Evolutionary conservation across 2,797 vertebrate species (phyloP).

Genomic region (Erethizon dorsatum): DNA sequence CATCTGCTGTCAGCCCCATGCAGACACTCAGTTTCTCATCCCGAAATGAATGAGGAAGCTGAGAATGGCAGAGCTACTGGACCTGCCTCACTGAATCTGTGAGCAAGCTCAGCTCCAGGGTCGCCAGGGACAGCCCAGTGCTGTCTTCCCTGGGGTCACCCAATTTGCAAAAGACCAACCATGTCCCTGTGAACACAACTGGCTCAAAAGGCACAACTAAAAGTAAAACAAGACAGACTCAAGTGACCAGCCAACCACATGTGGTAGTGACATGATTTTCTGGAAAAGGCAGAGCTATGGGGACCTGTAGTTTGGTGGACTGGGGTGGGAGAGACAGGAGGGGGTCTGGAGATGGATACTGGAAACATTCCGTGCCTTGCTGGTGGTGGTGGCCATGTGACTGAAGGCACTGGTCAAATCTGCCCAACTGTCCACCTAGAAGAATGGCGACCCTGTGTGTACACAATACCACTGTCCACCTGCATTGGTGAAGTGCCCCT

Average conservation of each 20-base stretch:
- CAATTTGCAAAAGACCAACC: rapidly evolving
- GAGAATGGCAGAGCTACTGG: neutral
- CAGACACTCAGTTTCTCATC: neutral
- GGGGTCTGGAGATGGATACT: rapidly evolving
- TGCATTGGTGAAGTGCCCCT: neutral
- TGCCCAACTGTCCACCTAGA: neutral
- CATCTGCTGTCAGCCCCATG: rapidly evolving
- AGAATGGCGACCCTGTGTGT: rapidly evolving
- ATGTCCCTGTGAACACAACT: rapidly evolving
- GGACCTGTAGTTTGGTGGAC: rapidly evolving
- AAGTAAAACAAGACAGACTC: neutral
- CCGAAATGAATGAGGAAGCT: rapidly evolving
- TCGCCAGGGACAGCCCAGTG: neutral
- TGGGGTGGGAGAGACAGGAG: rapidly evolving
- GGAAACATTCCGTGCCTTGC: rapidly evolving
- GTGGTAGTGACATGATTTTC: rapidly evolving
- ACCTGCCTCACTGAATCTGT: rapidly evolving
- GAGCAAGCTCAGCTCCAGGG: neutral
- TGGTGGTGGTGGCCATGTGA: rapidly evolving
- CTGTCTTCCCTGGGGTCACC: neutral
- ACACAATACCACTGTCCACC: rapidly evolving
- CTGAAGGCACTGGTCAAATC: rapidly evolving
- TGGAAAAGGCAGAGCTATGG: too few species aligned
- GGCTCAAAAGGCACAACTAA: rapidly evolving
- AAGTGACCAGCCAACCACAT: rapidly evolving